phyloP scores from a whole-genome alignment of 2,797 vertebrate genomes.

The Scolopax rusticola region DNA sequence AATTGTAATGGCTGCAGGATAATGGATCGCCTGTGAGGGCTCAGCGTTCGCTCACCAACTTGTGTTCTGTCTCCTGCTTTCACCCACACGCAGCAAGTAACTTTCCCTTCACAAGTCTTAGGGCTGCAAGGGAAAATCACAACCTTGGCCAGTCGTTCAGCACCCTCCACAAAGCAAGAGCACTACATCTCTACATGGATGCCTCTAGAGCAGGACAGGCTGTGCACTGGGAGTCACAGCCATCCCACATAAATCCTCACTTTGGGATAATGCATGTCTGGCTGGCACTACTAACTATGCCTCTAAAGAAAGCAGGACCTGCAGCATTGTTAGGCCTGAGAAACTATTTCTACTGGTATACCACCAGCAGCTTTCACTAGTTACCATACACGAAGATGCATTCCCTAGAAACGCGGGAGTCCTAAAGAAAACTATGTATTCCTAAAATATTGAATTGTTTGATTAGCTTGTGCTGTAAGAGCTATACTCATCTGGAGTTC shows the following conservation, averaged over 20 bases:
- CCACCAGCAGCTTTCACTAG: neutral
- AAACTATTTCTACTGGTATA: neutral
- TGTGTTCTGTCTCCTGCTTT: neutral
- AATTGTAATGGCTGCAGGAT: constrained; percentile 84
- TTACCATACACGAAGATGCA: neutral
- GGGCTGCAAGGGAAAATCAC: neutral
- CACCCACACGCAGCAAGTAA: fast-evolving
- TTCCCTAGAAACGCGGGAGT: neutral
- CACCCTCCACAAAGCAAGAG: neutral
- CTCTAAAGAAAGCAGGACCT: neutral
- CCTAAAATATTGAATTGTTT: neutral
- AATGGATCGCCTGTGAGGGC: constrained; percentile 79
- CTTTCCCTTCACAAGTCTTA: neutral
- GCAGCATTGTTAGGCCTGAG: fast-evolving
- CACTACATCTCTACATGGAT: fast-evolving
- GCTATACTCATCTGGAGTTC: neutral
- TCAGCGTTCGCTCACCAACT: neutral
- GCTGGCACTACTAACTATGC: neutral
- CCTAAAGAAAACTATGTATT: neutral
- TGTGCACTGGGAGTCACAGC: fast-evolving
- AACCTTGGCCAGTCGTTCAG: neutral
- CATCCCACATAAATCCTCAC: neutral
- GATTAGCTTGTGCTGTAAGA: neutral
- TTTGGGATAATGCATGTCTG: neutral
- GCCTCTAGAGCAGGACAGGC: neutral